Evolutionary conservation across 2,888 invertebrate genomes (phyloP).

Genomic region (Eupithecia pulchellata): DNA sequence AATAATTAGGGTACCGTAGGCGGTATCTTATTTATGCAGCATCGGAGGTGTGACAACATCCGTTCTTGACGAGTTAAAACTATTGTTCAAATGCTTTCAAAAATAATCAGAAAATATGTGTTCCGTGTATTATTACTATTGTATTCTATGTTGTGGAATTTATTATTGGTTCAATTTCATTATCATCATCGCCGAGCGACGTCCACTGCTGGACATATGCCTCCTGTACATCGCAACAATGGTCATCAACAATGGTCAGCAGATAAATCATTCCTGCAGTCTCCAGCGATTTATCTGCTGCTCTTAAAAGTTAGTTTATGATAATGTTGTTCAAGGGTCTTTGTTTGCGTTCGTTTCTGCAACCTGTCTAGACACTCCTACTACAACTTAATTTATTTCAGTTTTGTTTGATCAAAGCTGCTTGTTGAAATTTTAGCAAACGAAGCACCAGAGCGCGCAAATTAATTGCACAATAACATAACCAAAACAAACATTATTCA

Average conservation of each 20-base stretch:
- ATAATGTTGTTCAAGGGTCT: no score
- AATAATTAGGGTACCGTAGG: conserved; percentile 73
- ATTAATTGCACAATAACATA: conserved; percentile 2
- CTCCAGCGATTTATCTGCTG: no score
- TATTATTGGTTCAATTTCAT: neutral
- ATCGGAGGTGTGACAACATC: conserved; percentile 72
- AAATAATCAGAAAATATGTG: conserved; percentile 7
- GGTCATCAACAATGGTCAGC: no score
- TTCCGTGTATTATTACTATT: neutral
- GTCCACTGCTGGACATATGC: neutral
- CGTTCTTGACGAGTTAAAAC: conserved; percentile 74
- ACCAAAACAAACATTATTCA: conserved; percentile 8
- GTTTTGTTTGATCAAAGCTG: neutral
- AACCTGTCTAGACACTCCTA: neutral
- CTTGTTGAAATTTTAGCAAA: neutral
- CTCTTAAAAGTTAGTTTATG: no score
- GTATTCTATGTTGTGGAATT: neutral
- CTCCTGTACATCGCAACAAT: no score
- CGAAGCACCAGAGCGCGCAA: neutral
- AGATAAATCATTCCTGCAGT: no score
- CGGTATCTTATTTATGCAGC: conserved; percentile 58
- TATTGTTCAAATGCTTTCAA: conserved; percentile 58
- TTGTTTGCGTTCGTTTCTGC: neutral
- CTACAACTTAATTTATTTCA: neutral
- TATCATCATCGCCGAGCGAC: neutral